Percentiles rank a stretch among this genome's conserved stretches.
phyloP scores from a whole-genome alignment of 2,113 vertebrate species.

The Alligator sinensis region DNA sequence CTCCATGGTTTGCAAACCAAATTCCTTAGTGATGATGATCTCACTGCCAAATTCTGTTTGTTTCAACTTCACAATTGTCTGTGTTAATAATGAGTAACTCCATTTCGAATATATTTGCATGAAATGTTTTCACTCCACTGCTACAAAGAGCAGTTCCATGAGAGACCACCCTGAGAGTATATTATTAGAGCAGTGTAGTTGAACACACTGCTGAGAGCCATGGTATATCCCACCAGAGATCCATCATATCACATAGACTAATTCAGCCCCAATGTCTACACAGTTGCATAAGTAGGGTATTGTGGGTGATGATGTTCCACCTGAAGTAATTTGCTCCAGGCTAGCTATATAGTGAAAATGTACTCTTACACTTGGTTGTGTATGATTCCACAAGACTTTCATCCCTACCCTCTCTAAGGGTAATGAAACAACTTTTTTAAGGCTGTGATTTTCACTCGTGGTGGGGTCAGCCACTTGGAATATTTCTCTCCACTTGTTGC shows the following conservation, averaged over 20 bases:
- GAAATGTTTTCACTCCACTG: background rate
- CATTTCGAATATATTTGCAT: constrained; percentile 52
- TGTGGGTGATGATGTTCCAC: no score
- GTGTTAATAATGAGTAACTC: constrained; percentile 35
- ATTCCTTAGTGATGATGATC: constrained; percentile 48
- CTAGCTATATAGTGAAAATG: background rate
- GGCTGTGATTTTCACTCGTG: no score
- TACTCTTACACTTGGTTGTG: background rate
- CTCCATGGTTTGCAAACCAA: constrained; percentile 35
- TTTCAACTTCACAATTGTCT: constrained; percentile 31
- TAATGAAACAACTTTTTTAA: background rate
- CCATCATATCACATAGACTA: background rate
- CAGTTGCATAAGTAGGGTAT: background rate
- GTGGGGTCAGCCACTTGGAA: no score
- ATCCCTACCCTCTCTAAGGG: background rate
- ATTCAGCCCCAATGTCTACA: background rate
- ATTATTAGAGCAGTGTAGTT: constrained; percentile 47
- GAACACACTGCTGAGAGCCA: constrained; percentile 19
- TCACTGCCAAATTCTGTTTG: constrained; percentile 51
- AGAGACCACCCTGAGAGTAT: background rate
- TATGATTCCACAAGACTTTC: background rate
- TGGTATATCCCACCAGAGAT: constrained; percentile 11
- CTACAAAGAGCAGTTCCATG: background rate
- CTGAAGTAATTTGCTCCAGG: no score
- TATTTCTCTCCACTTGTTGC: no score